Evolutionary conservation across 1,140 invertebrate genomes (phyloP), one percentile per base, ranked within the genome.

Genomic region (Phortica variegata): DNA sequence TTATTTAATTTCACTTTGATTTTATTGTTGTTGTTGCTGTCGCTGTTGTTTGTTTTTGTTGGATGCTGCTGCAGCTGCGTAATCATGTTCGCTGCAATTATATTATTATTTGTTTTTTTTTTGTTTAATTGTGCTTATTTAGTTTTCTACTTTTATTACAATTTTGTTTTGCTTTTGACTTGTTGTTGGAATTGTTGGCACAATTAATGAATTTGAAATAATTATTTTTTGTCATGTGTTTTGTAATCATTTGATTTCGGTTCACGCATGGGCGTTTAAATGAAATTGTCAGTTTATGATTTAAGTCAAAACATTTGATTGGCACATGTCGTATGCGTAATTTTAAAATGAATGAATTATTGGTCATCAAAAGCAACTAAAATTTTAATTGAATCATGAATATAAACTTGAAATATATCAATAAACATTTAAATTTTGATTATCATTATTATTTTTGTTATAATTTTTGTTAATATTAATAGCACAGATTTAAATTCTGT

Each of bases 31-130:
- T 13, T 36, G 33, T 59, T 20, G 53, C 47, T 19, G 43, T 32
- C 36, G 40, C 31, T 47, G 34, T 52, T 44, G 43, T 62, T 39
- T 46, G 48, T n/a, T n/a, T n/a, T n/a, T n/a, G n/a, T n/a, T n/a
- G n/a, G n/a, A n/a, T n/a, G n/a, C n/a, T n/a, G n/a, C n/a, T n/a
- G n/a, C n/a, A n/a, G n/a, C n/a, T n/a, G n/a, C n/a, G n/a, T n/a
- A n/a, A n/a, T n/a, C n/a, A n/a, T n/a, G n/a, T n/a, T n/a, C n/a
- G 55, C 63, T 60, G 60, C 63, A 63, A 68, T 68, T 68, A 68
- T 54, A 56, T 68, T 68, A 53, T 55, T 58, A 50, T 49, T 60
- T 58, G 46, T 62, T 60, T 59, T 52, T 49, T 51, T 55, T 55
- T 47, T 58, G 54, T 52, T 49, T 68, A 26, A 49, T 50, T 47